A percentile compares a stretch with the other conserved stretches of the same genome.
phyloP scores from a whole-genome alignment of 2,113 vertebrate species.

The Perca schrenkii region DNA sequence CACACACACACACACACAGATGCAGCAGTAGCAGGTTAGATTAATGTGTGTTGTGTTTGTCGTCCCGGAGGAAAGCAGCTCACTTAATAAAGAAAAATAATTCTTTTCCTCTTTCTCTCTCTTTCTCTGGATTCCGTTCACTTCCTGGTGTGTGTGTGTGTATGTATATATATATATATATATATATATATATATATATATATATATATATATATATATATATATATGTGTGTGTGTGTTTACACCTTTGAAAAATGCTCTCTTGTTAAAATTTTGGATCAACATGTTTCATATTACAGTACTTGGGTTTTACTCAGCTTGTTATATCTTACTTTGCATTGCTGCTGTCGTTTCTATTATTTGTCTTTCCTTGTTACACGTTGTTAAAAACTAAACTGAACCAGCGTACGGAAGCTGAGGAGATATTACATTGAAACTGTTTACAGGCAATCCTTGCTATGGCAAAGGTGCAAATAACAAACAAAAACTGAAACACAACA shows the following conservation, averaged over 20 bases:
- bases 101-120: slow-evolving; percentile 82
- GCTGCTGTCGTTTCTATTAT: not conserved
- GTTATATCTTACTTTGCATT: slow-evolving; percentile 13
- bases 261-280: slow-evolving; percentile 46
- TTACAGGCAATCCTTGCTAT: too few species aligned
- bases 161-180: too few species aligned
- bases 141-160: slow-evolving; percentile 22
- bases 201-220: too few species aligned
- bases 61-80: slow-evolving; percentile 90
- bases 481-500: too few species aligned
- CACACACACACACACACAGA: slow-evolving; percentile 69
- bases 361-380: not conserved
- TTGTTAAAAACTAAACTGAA: not conserved
- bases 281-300: slow-evolving; percentile 28
- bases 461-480: too few species aligned
- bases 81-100: slow-evolving; percentile 99
- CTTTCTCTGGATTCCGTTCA: slow-evolving; percentile 63
- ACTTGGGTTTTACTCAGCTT: slow-evolving; percentile 48
- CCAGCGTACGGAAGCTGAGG: not conserved
- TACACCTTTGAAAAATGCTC: not conserved
- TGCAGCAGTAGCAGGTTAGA: slow-evolving; percentile 79
- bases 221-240: slow-evolving; percentile 8
- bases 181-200: too few species aligned
- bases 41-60: slow-evolving; percentile 98
- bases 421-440: not conserved